Evolutionary conservation across 2,888 invertebrate species (phyloP), one percentile per base, ranked within the genome.

Genomic region (Enchytraeus crypticus): DNA sequence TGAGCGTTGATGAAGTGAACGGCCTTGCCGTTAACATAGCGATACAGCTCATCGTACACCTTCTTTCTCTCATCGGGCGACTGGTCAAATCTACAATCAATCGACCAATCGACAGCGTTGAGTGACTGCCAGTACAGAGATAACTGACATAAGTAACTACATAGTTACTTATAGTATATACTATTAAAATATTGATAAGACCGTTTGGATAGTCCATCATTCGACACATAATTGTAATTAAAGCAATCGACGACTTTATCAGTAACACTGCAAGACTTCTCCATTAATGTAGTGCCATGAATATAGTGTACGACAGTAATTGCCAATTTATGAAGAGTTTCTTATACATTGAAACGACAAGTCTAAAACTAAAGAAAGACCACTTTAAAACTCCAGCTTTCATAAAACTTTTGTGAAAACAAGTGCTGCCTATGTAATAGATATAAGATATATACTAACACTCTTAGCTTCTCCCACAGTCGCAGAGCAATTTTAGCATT

Each of bases 1-100:
- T 95, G 82, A 0, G 89, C 86, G 68, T 88, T 83, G 8, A 89
- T 87, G 69, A 90, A 83, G 83, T 76, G 87, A 85, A 70, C 14
- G 14, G 78, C 74, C 55, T 81, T 79, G 21, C 82, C 82, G 66
- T 76, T 71, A 14, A 81, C 74, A 60, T 79, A 69, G 29, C 62
- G 62, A 59, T 71, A 71, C 56, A 79, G 66, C 57, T 76, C 73
- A 60, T 67, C 64, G 66, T 74, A 73, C 47, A 80, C 68, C 34
- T 79, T 71, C 30, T 82, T 79, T 59, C 71, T 71, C 60, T 71
- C 72, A 29, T 62, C 64, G 8, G 49, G 18, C 3, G 61, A 49
- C 32, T 65, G 21, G 32, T 66, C 59, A 26, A 53, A 45, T 32
- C 69, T 69, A 59, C 29, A 59, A 53, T 29, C 53, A 26, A 21